Percentiles rank a stretch among this genome's conserved stretches.
Conservation (phyloP, 2,113 vertebrate genomes). For the Bubo scandiacus region DNA sequence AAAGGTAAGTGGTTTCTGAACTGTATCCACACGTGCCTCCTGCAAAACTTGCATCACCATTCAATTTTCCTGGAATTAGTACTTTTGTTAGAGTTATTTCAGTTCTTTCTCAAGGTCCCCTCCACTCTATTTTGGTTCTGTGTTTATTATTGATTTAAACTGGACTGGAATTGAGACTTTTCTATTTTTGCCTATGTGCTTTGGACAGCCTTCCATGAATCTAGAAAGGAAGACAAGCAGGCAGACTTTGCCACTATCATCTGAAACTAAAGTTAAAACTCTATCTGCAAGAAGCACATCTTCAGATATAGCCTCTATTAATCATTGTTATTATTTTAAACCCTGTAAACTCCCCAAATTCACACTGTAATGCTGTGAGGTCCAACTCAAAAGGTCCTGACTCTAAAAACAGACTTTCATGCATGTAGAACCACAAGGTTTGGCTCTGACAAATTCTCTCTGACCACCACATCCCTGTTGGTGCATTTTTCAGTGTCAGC, state of each 20-base stretch:
- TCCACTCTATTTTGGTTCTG: background rate
- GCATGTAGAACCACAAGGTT: background rate
- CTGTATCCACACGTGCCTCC: background rate
- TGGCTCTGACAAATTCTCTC: background rate
- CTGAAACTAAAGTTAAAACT: background rate
- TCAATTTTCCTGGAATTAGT: background rate
- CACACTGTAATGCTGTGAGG: background rate
- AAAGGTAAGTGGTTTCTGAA: background rate
- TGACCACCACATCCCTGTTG: background rate
- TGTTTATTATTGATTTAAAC: constrained; percentile 37
- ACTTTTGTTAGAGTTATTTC: background rate
- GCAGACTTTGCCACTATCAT: background rate
- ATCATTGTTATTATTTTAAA: background rate
- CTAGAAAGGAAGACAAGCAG: background rate
- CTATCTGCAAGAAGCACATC: background rate
- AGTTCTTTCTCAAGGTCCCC: background rate
- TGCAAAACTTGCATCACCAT: background rate
- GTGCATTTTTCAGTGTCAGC: background rate
- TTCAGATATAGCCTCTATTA: background rate
- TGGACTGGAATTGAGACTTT: background rate
- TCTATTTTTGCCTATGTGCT: constrained; percentile 30
- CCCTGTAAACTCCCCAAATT: background rate
- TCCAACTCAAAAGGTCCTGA: background rate
- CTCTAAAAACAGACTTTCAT: background rate
- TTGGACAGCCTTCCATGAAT: background rate